Evolutionary conservation across 2,797 vertebrate genomes (phyloP).

Genomic region (Apogon hyalosoma): DNA sequence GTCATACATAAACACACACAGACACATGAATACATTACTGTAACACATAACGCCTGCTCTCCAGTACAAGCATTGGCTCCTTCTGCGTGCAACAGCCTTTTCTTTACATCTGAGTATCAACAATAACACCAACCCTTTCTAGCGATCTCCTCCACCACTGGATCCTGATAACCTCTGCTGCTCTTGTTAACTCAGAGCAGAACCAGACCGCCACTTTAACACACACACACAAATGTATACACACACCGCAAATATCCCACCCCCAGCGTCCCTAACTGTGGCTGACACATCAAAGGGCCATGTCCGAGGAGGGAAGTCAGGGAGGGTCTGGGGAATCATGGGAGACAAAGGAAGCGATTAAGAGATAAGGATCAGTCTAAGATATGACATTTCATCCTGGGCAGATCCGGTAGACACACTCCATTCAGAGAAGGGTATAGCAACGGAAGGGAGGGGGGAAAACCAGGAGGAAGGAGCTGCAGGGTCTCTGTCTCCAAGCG

Average conservation of each 20-base stretch:
- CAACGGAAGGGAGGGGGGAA: slow-evolving; percentile 74
- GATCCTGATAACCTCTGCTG: slow-evolving; percentile 74
- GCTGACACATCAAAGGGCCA: slow-evolving; percentile 93
- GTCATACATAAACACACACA: slow-evolving; percentile 27
- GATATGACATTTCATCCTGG: slow-evolving; percentile 98
- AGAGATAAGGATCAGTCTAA: slow-evolving; percentile 95
- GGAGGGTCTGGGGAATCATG: slow-evolving; percentile 90
- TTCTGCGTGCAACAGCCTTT: neutral
- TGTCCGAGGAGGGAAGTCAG: slow-evolving; percentile 89
- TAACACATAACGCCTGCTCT: slow-evolving; percentile 37
- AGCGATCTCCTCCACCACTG: slow-evolving; percentile 42
- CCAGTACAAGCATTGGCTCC: slow-evolving; percentile 1
- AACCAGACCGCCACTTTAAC: slow-evolving; percentile 73
- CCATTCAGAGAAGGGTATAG: slow-evolving; percentile 88
- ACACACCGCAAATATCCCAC: slow-evolving; percentile 75
- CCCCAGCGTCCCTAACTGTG: slow-evolving; percentile 82
- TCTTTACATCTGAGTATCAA: slow-evolving; percentile 22
- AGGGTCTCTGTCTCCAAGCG: slow-evolving; percentile 59
- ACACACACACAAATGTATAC: slow-evolving; percentile 39
- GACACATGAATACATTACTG: slow-evolving; percentile 22
- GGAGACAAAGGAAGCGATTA: slow-evolving; percentile 98
- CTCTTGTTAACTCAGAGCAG: slow-evolving; percentile 74
- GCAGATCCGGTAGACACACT: slow-evolving; percentile 92
- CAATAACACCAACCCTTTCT: slow-evolving; percentile 46
- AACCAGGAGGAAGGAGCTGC: slow-evolving; percentile 44